Evolutionary conservation across 1,140 invertebrate species (phyloP).

Genomic region (Dufourea novaeangliae): DNA sequence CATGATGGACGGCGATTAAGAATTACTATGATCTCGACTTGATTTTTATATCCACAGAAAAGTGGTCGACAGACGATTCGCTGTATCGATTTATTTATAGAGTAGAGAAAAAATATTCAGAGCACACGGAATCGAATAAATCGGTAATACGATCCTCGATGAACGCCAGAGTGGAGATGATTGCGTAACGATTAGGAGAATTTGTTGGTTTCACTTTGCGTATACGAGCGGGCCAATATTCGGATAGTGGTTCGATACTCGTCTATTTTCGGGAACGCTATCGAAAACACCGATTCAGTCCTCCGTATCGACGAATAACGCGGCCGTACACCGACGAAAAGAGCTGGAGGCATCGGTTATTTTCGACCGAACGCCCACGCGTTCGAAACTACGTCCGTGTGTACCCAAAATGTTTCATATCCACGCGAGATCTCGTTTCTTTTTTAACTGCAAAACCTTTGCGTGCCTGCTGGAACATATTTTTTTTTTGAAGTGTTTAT

Average conservation of each 20-base stretch:
- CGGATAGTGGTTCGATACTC: constrained; percentile 34
- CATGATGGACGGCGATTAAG: background rate
- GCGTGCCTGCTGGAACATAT: background rate
- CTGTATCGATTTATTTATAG: constrained; percentile 46
- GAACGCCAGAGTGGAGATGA: background rate
- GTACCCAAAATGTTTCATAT: constrained; percentile 34
- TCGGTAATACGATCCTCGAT: constrained; percentile 52
- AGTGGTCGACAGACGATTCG: background rate
- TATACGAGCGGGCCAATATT: constrained; percentile 24
- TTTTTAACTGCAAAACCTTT: background rate
- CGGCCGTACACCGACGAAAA: constrained; percentile 29
- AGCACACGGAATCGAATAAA: constrained; percentile 23
- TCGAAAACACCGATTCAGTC: constrained; percentile 69
- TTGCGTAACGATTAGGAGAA: constrained; percentile 34
- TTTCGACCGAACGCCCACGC: constrained; percentile 68
- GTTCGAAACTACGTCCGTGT: constrained; percentile 6
- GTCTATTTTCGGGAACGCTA: constrained; percentile 66
- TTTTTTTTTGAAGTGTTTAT: background rate
- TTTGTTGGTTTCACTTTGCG: background rate
- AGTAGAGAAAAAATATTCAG: constrained; percentile 25
- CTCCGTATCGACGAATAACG: constrained; percentile 23
- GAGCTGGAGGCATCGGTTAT: constrained; percentile 69
- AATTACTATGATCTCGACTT: too few species aligned
- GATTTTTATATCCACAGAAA: background rate
- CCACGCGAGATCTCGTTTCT: background rate